phyloP scores from a whole-genome alignment of 2,797 vertebrate genomes.

The Naso thynnoides region DNA sequence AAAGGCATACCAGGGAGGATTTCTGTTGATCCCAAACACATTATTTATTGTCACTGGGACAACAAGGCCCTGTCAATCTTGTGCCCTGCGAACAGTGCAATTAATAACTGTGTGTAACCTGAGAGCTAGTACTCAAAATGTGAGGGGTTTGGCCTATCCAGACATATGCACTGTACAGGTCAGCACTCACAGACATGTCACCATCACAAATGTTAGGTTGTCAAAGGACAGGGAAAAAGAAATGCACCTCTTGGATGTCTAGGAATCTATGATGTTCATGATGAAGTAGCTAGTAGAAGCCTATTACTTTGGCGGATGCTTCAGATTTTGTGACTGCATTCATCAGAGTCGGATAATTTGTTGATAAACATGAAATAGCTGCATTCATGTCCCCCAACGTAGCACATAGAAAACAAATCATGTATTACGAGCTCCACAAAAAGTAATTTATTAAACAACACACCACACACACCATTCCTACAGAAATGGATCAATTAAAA shows the following conservation, averaged over 20 bases:
- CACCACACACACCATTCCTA: not conserved
- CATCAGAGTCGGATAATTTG: no score
- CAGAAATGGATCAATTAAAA: slow-evolving; percentile 18
- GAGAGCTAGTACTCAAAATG: not conserved
- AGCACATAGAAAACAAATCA: not conserved
- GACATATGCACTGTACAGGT: no score
- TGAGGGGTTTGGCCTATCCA: no score
- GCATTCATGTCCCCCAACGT: not conserved
- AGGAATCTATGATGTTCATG: not conserved
- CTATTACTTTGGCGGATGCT: no score
- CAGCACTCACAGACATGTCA: not conserved
- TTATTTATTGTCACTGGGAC: no score
- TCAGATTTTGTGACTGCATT: no score
- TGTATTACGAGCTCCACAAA: not conserved
- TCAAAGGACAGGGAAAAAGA: not conserved
- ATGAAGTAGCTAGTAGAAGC: no score
- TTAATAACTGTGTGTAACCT: not conserved
- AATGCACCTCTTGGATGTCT: not conserved
- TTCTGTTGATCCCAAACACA: no score
- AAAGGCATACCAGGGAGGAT: no score
- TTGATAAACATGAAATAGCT: no score
- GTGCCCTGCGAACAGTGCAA: not conserved
- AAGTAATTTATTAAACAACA: no score
- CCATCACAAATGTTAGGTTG: not conserved
- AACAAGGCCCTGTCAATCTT: no score